Percentiles rank a stretch among this genome's conserved stretches.
phyloP scores from a whole-genome alignment of 2,113 vertebrate species.

The Recurvirostra avosetta region DNA sequence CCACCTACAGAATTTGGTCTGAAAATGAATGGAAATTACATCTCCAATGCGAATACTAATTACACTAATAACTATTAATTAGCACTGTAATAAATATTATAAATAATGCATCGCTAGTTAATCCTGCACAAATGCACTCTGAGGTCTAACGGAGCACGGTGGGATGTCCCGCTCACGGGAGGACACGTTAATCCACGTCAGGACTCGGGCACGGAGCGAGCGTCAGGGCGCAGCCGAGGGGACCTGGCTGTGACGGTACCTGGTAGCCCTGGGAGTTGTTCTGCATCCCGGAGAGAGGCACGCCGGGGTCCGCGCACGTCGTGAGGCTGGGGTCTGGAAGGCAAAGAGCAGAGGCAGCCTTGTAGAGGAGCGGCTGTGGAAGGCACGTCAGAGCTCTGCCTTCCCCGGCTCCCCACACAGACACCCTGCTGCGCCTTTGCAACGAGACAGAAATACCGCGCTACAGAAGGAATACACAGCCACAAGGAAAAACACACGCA shows the following conservation, averaged over 20 bases:
- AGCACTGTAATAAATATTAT: background rate
- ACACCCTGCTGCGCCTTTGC: background rate
- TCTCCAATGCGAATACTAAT: background rate
- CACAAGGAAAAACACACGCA: background rate
- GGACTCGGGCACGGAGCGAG: fast-evolving
- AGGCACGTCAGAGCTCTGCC: background rate
- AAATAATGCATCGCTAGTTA: background rate
- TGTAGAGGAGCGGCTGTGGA: fast-evolving
- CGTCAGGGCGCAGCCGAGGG: fast-evolving
- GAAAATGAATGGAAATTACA: background rate
- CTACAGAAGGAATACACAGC: fast-evolving
- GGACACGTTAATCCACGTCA: fast-evolving
- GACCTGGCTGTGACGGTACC: slow-evolving; percentile 60
- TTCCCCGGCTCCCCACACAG: background rate
- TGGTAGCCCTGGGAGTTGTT: slow-evolving; percentile 96
- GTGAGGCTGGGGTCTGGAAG: slow-evolving; percentile 89
- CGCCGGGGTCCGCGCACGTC: slow-evolving; percentile 85
- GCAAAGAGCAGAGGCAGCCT: background rate
- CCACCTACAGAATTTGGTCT: background rate
- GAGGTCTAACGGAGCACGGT: fast-evolving
- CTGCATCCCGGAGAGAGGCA: slow-evolving; percentile 89
- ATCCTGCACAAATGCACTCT: fast-evolving
- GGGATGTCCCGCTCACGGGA: background rate
- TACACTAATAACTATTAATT: background rate
- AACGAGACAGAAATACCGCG: fast-evolving